A percentile compares a stretch with the other conserved stretches of the same genome.
Evolutionary conservation across 1,140 invertebrate species (phyloP).

Genomic region (Trypoxylus dichotomus): DNA sequence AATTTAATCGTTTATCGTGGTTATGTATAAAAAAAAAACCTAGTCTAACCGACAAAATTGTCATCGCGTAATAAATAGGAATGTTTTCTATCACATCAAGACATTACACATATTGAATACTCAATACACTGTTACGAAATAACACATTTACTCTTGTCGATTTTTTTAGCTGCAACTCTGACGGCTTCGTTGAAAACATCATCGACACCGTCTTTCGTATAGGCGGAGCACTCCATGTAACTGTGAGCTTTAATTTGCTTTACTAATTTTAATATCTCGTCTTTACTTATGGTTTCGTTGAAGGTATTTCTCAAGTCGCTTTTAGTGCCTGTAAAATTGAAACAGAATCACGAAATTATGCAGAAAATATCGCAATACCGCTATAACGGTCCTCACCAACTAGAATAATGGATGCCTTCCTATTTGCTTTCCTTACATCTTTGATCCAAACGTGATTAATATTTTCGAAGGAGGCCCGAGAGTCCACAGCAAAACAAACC

Average conservation of each 20-base stretch:
- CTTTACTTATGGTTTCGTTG: neutral
- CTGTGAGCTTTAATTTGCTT: conserved; percentile 2
- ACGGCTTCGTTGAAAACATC: conserved; percentile 30
- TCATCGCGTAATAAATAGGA: too few relatives aligned
- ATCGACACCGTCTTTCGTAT: conserved; percentile 5
- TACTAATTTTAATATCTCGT: conserved; percentile 13
- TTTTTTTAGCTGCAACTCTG: conserved; percentile 23
- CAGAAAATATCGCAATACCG: neutral
- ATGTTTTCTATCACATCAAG: neutral
- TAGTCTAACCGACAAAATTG: too few relatives aligned
- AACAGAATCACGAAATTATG: neutral
- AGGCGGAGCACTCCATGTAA: conserved; percentile 29
- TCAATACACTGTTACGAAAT: neutral
- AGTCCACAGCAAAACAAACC: conserved; percentile 27
- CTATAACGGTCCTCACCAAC: conserved; percentile 17
- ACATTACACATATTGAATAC: neutral
- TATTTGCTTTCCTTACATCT: conserved; percentile 20
- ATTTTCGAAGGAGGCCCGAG: conserved; percentile 12
- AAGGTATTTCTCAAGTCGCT: conserved; percentile 25
- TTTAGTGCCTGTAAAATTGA: conserved; percentile 26
- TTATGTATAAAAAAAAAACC: too few relatives aligned
- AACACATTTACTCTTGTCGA: neutral
- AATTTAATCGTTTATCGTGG: too few relatives aligned
- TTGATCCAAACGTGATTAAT: conserved; percentile 27
- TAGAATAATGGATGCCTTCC: conserved; percentile 24